These are phyloP conservation scores for Eustalomyia histrio DNA, from an alignment of 2,888 invertebrate genomes.

Conservation along the genomic window DNA sequence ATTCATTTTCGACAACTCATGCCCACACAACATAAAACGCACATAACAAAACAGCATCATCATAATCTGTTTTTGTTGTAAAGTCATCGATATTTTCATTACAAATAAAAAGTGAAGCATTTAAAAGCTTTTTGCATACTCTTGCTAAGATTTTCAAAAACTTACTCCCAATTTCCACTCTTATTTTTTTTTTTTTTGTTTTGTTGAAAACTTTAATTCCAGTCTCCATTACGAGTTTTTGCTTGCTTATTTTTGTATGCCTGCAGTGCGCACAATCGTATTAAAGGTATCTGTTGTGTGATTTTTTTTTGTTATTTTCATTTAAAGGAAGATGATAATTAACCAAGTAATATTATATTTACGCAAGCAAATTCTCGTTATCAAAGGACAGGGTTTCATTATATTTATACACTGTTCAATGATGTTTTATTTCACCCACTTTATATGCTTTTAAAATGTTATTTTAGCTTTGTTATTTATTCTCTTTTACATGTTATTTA, in stretches of 20 bases:
- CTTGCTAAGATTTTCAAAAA: neutral
- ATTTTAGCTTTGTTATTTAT: conserved; percentile 32
- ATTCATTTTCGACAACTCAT: neutral
- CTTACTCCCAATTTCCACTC: conserved; percentile 1
- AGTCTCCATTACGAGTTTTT: conserved; percentile 44
- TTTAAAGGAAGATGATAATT: conserved; percentile 51
- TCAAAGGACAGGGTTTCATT: conserved; percentile 61
- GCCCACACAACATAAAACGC: neutral
- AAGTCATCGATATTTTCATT: conserved; percentile 37
- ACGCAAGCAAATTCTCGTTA: conserved; percentile 65
- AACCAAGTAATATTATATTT: conserved; percentile 59
- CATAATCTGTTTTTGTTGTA: neutral
- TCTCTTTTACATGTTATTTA: neutral
- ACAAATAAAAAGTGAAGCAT: conserved; percentile 6
- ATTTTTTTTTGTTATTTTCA: conserved; percentile 2
- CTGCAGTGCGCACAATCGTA: conserved; percentile 47
- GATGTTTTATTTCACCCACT: conserved; percentile 5
- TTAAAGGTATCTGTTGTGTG: conserved; percentile 13
- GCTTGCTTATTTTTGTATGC: neutral
- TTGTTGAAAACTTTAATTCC: conserved; percentile 22
- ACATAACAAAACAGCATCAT: neutral
- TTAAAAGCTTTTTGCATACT: conserved; percentile 22
- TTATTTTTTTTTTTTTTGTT: neutral
- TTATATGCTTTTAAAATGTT: conserved; percentile 22
- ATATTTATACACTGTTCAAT: conserved; percentile 8